Percentiles rank a stretch among this genome's conserved stretches.
Conservation (phyloP, 2,888 invertebrate genomes). For the Drosophila algonquin region DNA sequence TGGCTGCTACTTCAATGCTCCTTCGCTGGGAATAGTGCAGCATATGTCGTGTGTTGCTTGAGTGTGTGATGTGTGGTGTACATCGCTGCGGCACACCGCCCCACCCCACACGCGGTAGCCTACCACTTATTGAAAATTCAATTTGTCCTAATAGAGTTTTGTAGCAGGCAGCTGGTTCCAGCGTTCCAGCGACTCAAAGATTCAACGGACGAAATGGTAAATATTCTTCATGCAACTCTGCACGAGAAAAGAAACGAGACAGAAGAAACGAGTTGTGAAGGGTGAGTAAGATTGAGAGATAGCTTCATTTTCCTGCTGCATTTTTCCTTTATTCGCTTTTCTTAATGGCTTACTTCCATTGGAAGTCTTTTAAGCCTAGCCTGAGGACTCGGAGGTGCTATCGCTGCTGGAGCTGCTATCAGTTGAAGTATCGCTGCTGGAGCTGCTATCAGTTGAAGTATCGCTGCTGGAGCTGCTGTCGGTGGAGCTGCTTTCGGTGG, state of each 20-base stretch:
- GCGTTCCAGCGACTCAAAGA: conserved; percentile 8
- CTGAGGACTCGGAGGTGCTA: conserved; percentile 7
- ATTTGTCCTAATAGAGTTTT: conserved; percentile 71
- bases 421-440: not conserved
- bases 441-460: not conserved
- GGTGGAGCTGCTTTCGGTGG: conserved; percentile 1
- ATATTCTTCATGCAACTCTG: too few species aligned
- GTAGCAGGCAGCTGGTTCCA: conserved; percentile 38
- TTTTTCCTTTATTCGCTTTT: not conserved
- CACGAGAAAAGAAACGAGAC: too few species aligned
- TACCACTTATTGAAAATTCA: conserved; percentile 70
- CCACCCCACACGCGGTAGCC: conserved; percentile 23
- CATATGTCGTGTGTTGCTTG: conserved; percentile 68
- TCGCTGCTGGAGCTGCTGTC: conserved; percentile 2
- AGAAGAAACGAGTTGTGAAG: too few species aligned
- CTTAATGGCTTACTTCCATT: not conserved
- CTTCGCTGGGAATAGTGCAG: conserved; percentile 45
- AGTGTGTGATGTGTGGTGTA: conserved; percentile 22
- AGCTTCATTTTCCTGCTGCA: not conserved
- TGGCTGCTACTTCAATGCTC: not conserved
- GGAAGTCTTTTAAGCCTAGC: not conserved
- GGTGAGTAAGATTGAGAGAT: not conserved
- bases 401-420: conserved; percentile 1
- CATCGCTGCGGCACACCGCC: not conserved
- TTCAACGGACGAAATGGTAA: not conserved